phyloP scores from a whole-genome alignment of 53 echinoderm and acorn worm species.

The Mesocentrotus franciscanus region DNA sequence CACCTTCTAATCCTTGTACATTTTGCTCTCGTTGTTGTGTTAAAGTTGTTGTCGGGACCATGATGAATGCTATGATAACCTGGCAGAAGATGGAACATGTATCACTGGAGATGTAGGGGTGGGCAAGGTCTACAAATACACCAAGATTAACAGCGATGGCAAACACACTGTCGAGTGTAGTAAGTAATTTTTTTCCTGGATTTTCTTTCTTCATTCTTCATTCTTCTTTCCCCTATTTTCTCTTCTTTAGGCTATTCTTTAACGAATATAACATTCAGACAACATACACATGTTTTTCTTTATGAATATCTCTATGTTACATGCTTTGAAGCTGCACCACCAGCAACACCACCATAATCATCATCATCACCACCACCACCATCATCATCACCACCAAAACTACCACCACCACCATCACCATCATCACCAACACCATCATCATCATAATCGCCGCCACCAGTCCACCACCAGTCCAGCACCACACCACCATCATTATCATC shows the following conservation, averaged over 20 bases:
- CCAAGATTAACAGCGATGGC: not conserved
- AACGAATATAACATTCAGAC: too few relatives aligned
- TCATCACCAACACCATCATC: not conserved
- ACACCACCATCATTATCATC: not conserved
- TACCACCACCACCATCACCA: not conserved
- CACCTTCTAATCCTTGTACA: not conserved
- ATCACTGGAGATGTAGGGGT: not conserved
- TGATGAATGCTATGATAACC: conserved; percentile 38
- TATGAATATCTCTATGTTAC: too few relatives aligned
- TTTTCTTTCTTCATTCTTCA: not conserved
- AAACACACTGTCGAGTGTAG: not conserved
- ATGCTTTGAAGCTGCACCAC: too few relatives aligned
- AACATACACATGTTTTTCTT: too few relatives aligned
- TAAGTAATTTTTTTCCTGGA: not conserved
- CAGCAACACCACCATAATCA: not conserved
- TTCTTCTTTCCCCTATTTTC: not conserved
- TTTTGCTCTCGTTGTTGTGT: not conserved
- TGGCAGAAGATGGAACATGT: not conserved
- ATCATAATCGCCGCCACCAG: not conserved
- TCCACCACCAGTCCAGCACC: not conserved
- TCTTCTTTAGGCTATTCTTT: not conserved
- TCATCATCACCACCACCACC: not conserved
- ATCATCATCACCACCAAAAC: not conserved
- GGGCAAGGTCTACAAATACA: not conserved
- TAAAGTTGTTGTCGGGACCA: conserved; percentile 27